Conservation (phyloP, 2,888 invertebrate species). For the Eupithecia dodoneata region DNA sequence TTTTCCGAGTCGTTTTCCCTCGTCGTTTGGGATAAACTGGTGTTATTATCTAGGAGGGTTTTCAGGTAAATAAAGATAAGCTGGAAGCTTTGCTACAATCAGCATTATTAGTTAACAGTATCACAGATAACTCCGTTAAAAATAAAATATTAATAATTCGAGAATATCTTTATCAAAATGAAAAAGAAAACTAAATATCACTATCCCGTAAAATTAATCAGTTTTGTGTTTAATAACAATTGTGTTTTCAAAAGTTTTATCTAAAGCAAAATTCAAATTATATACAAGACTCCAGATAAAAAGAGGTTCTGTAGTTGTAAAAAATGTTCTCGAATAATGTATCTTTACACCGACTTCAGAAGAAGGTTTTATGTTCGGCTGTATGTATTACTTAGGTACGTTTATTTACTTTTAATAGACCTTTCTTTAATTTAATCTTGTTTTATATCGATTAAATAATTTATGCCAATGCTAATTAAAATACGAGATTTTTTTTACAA, state of each 20-base stretch:
- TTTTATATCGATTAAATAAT: background rate
- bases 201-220: no score
- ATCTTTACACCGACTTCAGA: no score
- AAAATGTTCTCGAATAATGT: no score
- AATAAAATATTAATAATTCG: background rate
- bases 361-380: no score
- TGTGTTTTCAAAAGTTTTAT: no score
- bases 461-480: background rate
- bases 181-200: no score
- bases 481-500: no score
- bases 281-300: background rate
- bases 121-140: background rate
- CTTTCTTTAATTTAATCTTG: background rate
- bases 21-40: slow-evolving; percentile 26
- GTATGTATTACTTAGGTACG: no score
- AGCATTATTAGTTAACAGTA: background rate
- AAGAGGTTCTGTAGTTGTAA: background rate
- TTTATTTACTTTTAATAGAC: no score
- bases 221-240: no score
- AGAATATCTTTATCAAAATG: background rate
- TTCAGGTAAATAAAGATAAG: slow-evolving; percentile 23
- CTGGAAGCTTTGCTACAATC: background rate
- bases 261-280: no score
- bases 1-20: slow-evolving; percentile 45
- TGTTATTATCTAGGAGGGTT: background rate